Percentiles rank a stretch among this genome's conserved stretches.
Conservation (phyloP, 2,113 vertebrate genomes). For the Grantiella picta region DNA sequence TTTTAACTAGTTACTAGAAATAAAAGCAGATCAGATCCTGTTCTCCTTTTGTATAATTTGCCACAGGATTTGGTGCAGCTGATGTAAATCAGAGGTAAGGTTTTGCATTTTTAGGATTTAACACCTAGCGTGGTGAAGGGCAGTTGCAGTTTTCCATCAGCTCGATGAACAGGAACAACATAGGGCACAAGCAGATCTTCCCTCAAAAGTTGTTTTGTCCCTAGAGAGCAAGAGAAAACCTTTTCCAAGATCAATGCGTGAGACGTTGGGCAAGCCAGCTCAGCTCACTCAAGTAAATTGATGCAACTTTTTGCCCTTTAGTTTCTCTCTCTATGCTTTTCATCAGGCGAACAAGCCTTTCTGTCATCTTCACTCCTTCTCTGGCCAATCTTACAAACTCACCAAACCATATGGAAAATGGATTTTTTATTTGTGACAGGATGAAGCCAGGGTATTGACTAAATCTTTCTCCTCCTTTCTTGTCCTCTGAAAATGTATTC, state of each 20-base stretch:
- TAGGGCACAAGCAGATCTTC: not conserved
- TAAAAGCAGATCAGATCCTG: not conserved
- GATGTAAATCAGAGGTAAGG: not conserved
- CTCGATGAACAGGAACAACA: not conserved
- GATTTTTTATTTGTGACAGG: not conserved
- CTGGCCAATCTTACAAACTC: not conserved
- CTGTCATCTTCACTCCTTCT: not conserved
- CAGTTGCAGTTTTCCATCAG: not conserved
- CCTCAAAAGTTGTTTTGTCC: not conserved
- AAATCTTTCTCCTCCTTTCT: not conserved
- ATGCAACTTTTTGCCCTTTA: not conserved
- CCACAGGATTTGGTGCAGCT: not conserved
- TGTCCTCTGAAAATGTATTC: not conserved
- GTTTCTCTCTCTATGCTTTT: not conserved
- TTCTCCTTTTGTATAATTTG: not conserved
- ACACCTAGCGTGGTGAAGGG: not conserved
- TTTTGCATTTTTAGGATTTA: not conserved
- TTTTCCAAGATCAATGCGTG: not conserved
- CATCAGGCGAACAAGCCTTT: not conserved
- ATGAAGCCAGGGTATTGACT: not conserved
- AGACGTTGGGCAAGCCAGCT: not conserved
- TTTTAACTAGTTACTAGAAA: not conserved
- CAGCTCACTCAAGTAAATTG: not conserved
- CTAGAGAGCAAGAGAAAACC: not conserved
- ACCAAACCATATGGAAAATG: not conserved